Evolutionary conservation across 1,140 invertebrate species (phyloP).

Genomic region (Centruroides vittatus): DNA sequence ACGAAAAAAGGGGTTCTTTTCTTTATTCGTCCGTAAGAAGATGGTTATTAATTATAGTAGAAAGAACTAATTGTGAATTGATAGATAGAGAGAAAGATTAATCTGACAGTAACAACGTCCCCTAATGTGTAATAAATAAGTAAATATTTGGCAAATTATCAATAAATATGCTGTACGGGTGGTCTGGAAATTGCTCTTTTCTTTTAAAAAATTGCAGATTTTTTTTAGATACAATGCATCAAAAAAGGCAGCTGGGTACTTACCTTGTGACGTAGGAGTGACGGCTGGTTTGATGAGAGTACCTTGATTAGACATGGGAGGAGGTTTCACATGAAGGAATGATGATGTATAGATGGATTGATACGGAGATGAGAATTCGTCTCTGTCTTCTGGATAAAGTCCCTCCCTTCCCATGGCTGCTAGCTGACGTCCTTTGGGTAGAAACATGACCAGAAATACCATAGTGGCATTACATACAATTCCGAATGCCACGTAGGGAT

Average conservation of each 20-base stretch:
- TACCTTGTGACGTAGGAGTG: constrained; percentile 11
- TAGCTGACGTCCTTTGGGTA: constrained; percentile 61
- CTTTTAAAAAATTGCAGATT: too few relatives aligned
- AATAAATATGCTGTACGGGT: too few relatives aligned
- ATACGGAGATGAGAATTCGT: constrained; percentile 40
- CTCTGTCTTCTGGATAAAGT: constrained; percentile 55
- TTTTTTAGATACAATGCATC: too few relatives aligned
- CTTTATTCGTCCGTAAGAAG: too few relatives aligned
- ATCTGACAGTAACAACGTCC: too few relatives aligned
- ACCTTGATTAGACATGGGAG: constrained; percentile 7
- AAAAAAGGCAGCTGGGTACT: background rate
- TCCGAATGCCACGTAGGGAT: constrained; percentile 76
- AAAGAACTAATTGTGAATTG: too few relatives aligned
- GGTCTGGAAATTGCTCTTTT: too few relatives aligned
- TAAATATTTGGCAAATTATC: too few relatives aligned
- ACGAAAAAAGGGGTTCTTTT: too few relatives aligned
- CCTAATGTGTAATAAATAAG: too few relatives aligned
- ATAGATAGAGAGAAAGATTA: too few relatives aligned
- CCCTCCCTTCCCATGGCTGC: constrained; percentile 72
- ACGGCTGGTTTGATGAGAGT: constrained; percentile 12
- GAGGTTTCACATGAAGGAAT: constrained; percentile 81
- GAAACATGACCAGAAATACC: constrained; percentile 82
- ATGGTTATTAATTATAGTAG: too few relatives aligned
- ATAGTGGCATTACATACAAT: constrained; percentile 62
- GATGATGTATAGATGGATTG: constrained; percentile 68